Conservation (phyloP, 2,888 invertebrate species). For the Drosophila borealis region DNA sequence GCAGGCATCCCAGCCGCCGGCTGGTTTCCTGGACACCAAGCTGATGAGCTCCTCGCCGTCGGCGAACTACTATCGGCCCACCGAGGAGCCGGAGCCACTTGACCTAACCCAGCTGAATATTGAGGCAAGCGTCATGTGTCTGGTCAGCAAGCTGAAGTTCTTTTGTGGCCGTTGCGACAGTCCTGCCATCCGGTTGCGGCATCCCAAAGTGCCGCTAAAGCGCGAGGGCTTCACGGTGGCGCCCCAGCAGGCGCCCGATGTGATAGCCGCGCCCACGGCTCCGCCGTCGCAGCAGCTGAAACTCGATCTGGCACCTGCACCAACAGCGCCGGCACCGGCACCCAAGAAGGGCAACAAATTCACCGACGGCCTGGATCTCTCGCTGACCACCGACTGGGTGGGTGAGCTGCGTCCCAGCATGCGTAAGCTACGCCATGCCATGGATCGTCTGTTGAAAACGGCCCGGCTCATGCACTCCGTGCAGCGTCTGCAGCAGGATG, state of each 20-base stretch:
- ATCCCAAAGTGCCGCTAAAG: constrained; percentile 83
- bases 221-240: constrained; percentile 79
- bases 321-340: neutral
- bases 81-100: constrained; percentile 93
- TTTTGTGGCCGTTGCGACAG: constrained; percentile 91
- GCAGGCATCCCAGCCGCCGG: constrained; percentile 41
- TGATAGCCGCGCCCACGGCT: constrained; percentile 71
- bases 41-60: constrained; percentile 86
- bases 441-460: constrained; percentile 91
- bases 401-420: constrained; percentile 92
- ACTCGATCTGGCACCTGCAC: constrained; percentile 58
- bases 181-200: constrained; percentile 89
- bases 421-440: constrained; percentile 92
- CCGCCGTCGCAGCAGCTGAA: constrained; percentile 41
- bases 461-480: constrained; percentile 93
- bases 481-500: constrained; percentile 92
- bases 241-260: constrained; percentile 78
- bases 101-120: constrained; percentile 94
- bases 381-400: constrained; percentile 90
- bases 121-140: constrained; percentile 94
- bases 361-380: constrained; percentile 89
- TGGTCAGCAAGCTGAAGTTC: constrained; percentile 92
- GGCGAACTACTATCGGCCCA: constrained; percentile 91
- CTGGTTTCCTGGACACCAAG: constrained; percentile 86
- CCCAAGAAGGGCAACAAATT: constrained; percentile 89